These are phyloP conservation scores for Acanthopagrus latus DNA, from an alignment of 2,797 vertebrate species.

Conservation along the genomic window DNA sequence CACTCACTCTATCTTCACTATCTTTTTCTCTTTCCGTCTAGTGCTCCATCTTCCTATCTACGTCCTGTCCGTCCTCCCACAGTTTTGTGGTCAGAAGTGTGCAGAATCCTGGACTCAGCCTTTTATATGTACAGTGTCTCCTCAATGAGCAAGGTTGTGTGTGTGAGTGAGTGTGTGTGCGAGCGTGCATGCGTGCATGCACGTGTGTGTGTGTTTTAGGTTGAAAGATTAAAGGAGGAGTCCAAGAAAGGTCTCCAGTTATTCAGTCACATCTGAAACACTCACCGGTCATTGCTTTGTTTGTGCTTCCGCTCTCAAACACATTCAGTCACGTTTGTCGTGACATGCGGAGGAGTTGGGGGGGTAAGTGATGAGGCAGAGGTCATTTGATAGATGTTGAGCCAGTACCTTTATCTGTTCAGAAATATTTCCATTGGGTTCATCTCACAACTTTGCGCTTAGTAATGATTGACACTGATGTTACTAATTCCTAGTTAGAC, in stretches of 20 bases:
- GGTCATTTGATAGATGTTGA: constrained; percentile 39
- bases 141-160: constrained; percentile 18
- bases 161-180: constrained; percentile 21
- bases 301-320: constrained; percentile 18
- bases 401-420: constrained; percentile 9
- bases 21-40: constrained; percentile 1
- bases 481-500: constrained; percentile 68
- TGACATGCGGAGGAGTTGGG: neutral
- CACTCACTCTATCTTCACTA: neutral
- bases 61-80: constrained; percentile 7
- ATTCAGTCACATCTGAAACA: constrained; percentile 70
- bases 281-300: constrained; percentile 9
- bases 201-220: neutral
- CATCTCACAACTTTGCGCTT: constrained; percentile 13
- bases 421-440: constrained; percentile 32
- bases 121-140: constrained; percentile 55
- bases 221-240: constrained; percentile 28
- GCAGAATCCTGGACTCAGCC: constrained; percentile 31
- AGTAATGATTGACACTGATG: constrained; percentile 80
- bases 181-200: neutral
- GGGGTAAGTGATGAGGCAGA: constrained; percentile 34
- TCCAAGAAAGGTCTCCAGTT: constrained; percentile 45
- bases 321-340: neutral
- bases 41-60: constrained; percentile 18
- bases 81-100: constrained; percentile 29